Evolutionary conservation across 2,888 invertebrate genomes (phyloP).

Genomic region (Ptychoptera contaminata): DNA sequence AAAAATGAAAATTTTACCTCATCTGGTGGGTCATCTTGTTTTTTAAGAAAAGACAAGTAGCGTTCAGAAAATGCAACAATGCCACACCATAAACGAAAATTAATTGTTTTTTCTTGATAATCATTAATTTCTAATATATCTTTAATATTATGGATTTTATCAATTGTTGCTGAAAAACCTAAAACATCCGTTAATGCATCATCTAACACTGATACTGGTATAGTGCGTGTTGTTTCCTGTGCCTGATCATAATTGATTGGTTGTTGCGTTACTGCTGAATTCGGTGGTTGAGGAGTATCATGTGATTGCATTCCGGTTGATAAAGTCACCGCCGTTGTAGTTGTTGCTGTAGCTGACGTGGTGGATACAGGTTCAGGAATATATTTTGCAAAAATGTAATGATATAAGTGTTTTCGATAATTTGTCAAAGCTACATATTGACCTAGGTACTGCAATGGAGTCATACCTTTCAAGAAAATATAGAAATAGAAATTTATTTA

Average conservation of each 20-base stretch:
- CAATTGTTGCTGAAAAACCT: constrained; percentile 27
- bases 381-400: constrained; percentile 35
- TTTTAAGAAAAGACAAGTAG: constrained; percentile 40
- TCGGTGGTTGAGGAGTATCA: background rate
- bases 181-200: constrained; percentile 31
- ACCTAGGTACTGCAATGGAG: constrained; percentile 53
- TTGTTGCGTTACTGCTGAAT: background rate
- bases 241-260: background rate
- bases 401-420: constrained; percentile 37
- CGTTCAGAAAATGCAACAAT: constrained; percentile 63
- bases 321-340: background rate
- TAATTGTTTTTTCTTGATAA: constrained; percentile 20
- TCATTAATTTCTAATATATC: constrained; percentile 17
- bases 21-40: constrained; percentile 52
- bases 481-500: background rate
- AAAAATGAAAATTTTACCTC: constrained; percentile 32
- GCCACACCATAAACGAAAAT: constrained; percentile 66
- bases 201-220: constrained; percentile 18
- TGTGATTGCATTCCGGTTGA: background rate
- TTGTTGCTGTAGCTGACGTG: background rate
- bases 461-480: constrained; percentile 42
- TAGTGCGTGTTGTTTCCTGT: constrained; percentile 20
- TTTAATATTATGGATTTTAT: constrained; percentile 20
- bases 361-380: constrained; percentile 12
- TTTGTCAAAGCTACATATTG: constrained; percentile 47